phyloP scores from a whole-genome alignment of 2,888 invertebrate species.

The Netelia melanura region DNA sequence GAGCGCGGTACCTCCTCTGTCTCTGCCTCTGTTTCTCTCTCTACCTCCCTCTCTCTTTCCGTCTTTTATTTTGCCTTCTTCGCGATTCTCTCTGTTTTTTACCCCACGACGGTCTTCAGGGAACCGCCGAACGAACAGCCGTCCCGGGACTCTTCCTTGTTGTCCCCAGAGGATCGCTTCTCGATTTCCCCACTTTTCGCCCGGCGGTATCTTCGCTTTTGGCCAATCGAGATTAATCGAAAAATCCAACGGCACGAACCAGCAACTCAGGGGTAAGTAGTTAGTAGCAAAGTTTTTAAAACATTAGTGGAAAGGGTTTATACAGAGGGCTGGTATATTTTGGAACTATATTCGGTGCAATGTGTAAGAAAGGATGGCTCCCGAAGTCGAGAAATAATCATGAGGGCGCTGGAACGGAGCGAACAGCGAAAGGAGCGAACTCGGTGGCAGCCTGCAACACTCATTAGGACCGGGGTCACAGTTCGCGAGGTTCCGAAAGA shows the following conservation, averaged over 20 bases:
- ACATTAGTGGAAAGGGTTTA: constrained; percentile 29
- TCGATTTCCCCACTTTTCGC: constrained; percentile 39
- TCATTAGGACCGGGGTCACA: constrained; percentile 81
- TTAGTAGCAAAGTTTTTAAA: constrained; percentile 38
- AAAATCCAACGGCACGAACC: constrained; percentile 46
- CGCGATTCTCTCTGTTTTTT: constrained; percentile 62
- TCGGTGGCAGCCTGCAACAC: constrained; percentile 31
- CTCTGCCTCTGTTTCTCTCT: constrained; percentile 32
- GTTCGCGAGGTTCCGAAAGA: constrained; percentile 76
- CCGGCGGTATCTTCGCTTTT: constrained; percentile 33
- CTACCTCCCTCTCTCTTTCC: constrained; percentile 64
- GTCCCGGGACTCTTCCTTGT: constrained; percentile 73
- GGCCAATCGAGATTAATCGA: constrained; percentile 61
- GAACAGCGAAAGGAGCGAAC: not conserved
- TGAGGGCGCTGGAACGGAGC: not conserved
- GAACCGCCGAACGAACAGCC: constrained; percentile 71
- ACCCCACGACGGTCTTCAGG: constrained; percentile 65
- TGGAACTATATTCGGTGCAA: not conserved
- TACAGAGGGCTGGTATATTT: not conserved
- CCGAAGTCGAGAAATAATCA: constrained; percentile 15
- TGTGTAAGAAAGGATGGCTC: not conserved
- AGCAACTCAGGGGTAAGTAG: constrained; percentile 24
- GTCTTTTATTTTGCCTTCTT: constrained; percentile 58
- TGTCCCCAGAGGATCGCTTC: constrained; percentile 67
- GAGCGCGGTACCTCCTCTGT: constrained; percentile 44